Percentiles rank a stretch among this genome's conserved stretches.
phyloP scores from a whole-genome alignment of 2,113 vertebrate species.

The Asarcornis scutulata region DNA sequence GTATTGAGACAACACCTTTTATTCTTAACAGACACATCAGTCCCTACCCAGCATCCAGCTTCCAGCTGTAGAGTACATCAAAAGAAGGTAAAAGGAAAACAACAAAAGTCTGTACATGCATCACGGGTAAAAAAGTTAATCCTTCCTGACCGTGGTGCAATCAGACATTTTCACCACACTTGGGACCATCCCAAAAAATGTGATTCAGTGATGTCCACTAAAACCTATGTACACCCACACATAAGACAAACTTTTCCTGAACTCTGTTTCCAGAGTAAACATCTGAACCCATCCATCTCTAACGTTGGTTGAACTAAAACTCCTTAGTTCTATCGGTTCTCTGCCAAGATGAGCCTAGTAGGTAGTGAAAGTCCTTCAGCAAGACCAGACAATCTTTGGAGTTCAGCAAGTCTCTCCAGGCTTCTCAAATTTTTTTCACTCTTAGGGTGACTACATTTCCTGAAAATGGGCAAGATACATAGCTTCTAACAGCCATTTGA shows the following conservation, averaged over 20 bases:
- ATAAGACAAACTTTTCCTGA: not conserved
- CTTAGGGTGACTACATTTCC: not conserved
- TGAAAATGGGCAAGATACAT: not conserved
- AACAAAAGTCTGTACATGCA: not conserved
- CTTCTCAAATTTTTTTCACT: not conserved
- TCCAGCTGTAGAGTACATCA: not conserved
- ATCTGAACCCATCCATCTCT: not conserved
- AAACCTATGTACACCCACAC: not conserved
- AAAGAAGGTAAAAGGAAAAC: not conserved
- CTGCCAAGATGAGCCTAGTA: not conserved
- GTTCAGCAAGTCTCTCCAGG: not conserved
- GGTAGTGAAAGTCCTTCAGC: not conserved
- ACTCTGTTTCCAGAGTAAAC: not conserved
- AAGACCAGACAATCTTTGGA: not conserved
- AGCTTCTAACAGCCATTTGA: not conserved
- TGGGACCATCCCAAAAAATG: not conserved
- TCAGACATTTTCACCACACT: not conserved
- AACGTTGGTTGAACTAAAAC: not conserved
- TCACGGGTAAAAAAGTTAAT: not conserved
- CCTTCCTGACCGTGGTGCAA: not conserved
- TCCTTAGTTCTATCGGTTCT: not conserved
- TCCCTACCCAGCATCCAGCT: not conserved
- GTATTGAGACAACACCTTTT: accelerated
- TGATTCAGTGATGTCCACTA: not conserved
- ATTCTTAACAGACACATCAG: not conserved